phyloP scores from a whole-genome alignment of 2,888 invertebrate genomes.

The Adela reaumurella region DNA sequence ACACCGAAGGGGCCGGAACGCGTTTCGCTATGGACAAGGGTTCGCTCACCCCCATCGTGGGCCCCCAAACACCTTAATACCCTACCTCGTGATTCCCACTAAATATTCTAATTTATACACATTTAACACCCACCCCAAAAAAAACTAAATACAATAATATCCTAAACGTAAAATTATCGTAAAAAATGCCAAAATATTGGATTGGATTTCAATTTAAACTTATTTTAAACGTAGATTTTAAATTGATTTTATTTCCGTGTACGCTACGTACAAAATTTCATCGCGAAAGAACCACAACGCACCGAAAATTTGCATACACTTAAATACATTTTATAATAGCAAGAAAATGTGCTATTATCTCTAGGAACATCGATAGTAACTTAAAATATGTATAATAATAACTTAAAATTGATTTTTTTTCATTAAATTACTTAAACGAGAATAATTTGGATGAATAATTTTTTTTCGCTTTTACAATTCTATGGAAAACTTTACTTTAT shows the following conservation, averaged over 20 bases:
- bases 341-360: neutral
- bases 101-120: neutral
- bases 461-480: no score
- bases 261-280: no score
- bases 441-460: neutral
- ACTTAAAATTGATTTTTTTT: no score
- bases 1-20: neutral
- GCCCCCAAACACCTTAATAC: neutral
- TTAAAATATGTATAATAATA: neutral
- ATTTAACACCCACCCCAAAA: neutral
- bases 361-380: constrained; percentile 4
- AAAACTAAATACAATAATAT: neutral
- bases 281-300: neutral
- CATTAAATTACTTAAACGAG: no score
- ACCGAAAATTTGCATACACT: neutral
- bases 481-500: constrained; percentile 6
- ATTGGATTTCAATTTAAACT: neutral
- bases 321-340: neutral
- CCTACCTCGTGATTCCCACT: neutral
- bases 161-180: neutral
- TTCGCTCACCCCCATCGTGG: neutral
- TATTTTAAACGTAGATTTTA: neutral
- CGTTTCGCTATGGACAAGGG: neutral
- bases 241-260: no score
- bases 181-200: neutral